These are phyloP conservation scores for Latheticus oryzae DNA, from an alignment of 2,888 invertebrate genomes.

Conservation along the genomic window DNA sequence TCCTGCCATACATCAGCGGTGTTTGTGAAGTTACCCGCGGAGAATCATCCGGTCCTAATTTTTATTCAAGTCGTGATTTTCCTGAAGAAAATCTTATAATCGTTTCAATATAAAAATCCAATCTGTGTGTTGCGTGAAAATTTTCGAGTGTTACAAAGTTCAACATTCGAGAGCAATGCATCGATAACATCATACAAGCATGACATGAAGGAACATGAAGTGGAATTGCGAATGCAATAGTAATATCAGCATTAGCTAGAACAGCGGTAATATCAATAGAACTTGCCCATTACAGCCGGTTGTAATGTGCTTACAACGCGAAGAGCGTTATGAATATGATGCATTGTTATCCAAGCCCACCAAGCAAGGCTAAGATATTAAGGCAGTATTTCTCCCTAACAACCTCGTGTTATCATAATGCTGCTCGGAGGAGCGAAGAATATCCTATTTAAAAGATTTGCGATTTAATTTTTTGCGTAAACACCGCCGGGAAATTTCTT, in stretches of 20 bases:
- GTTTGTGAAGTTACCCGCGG: conserved; percentile 12
- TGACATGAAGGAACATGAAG: conserved; percentile 38
- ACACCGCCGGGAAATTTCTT: conserved; percentile 50
- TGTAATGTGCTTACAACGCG: conserved; percentile 57
- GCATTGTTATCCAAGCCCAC: conserved; percentile 56
- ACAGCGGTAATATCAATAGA: conserved; percentile 54
- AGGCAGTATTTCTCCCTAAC: conserved; percentile 58
- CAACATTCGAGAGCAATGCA: conserved; percentile 14
- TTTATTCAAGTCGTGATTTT: conserved; percentile 22
- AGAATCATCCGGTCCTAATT: conserved; percentile 12
- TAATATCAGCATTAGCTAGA: conserved; percentile 47
- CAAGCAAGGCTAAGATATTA: conserved; percentile 58
- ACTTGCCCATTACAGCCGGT: conserved; percentile 54
- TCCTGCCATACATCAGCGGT: conserved; percentile 13
- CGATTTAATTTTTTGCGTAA: conserved; percentile 60
- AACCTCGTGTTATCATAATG: conserved; percentile 59
- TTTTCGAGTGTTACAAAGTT: conserved; percentile 6
- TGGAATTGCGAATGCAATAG: conserved; percentile 42
- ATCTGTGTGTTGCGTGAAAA: conserved; percentile 6
- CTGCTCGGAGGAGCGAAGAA: conserved; percentile 51
- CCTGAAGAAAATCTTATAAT: conserved; percentile 23
- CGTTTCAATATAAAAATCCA: conserved; percentile 22
- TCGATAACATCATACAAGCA: conserved; percentile 39
- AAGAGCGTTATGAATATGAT: conserved; percentile 57
- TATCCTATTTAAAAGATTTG: conserved; percentile 61